Base-by-base conservation (phyloP, 2,888 invertebrate species). In the Tetranychus truncatus region DNA sequence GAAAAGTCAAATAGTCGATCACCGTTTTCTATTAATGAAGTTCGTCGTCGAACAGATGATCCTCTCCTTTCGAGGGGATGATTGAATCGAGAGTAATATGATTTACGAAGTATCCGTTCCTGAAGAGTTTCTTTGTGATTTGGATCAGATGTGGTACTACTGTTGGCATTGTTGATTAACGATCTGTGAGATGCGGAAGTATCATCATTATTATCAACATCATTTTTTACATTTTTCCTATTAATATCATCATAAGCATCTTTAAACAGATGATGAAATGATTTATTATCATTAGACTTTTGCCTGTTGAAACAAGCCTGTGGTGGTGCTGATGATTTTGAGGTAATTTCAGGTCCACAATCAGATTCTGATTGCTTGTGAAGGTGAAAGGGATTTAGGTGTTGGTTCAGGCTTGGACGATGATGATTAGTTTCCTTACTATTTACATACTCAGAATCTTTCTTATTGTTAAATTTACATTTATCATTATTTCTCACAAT, bases 31-130 rank as follows among this genome's bases (percentile, higher is more conserved):
- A 75, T 75, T 24, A 73, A 73, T n/a, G 75, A 73, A 55, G 66
- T 66, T 75, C 75, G 72, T 24, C 72, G 24, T 34, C 69, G 20
- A 24, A 24, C 8, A 6, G 69, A 69, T 20, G 69, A 69, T 11
- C 8, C 71, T 75, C 74, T 74, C 74, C 15, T 18, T 73, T 20
- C 21, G 6, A 65, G 45, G 44, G 76, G 67, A 55, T 74, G 91
- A 81, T 93, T 92, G 82, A 93, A 93, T 79, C 92, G 86, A 18
- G 90, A 88, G 81, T 92, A 93, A 83, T 91, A 93, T 82, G 92
- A 92, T 82, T 92, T 91, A 55, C 93, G 86, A 79, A 91, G 86
- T 80, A 93, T 93, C 80, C 93, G 86, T 81, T 93, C 93, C 74
- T 89, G 88, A 69, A 93, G 88, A 76, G 91, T 91, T 81, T 91